Evolutionary conservation across 2,797 vertebrate species (phyloP).

Genomic region (Hapalemur alaotrensis): DNA sequence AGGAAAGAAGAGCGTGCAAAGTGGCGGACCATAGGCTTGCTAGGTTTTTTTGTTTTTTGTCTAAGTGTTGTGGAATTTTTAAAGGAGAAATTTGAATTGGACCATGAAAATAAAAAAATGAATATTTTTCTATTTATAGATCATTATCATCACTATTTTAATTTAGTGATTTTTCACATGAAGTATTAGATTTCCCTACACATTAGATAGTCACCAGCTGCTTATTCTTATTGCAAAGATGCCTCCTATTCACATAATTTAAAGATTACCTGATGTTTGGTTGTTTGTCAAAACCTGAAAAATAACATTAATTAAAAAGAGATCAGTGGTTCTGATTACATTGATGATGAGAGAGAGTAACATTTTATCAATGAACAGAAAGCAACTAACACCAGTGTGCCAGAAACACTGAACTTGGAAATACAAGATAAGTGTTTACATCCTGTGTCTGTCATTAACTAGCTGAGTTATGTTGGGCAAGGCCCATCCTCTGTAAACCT

Average conservation of each 20-base stretch:
- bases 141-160: not conserved
- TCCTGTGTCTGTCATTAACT: not conserved
- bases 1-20: not conserved
- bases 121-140: not conserved
- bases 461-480: not conserved
- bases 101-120: not conserved
- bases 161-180: not conserved
- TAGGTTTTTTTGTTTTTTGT: not conserved
- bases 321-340: not conserved
- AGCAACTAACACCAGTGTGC: not conserved
- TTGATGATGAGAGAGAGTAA: not conserved
- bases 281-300: conserved; percentile 21
- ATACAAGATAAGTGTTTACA: not conserved
- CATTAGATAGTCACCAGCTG: not conserved
- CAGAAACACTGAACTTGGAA: not conserved
- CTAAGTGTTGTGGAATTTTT: not conserved
- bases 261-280: not conserved
- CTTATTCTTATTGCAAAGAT: not conserved
- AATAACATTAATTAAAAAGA: not conserved
- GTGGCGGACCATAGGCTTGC: accelerated
- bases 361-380: not conserved
- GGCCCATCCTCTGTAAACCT: not conserved
- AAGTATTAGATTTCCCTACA: not conserved
- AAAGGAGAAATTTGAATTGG: not conserved
- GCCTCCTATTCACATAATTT: not conserved